Conservation (phyloP, 30 jellyfish, hydroid and myxozoan genomes). For the Chrysaora quinquecirrha region DNA sequence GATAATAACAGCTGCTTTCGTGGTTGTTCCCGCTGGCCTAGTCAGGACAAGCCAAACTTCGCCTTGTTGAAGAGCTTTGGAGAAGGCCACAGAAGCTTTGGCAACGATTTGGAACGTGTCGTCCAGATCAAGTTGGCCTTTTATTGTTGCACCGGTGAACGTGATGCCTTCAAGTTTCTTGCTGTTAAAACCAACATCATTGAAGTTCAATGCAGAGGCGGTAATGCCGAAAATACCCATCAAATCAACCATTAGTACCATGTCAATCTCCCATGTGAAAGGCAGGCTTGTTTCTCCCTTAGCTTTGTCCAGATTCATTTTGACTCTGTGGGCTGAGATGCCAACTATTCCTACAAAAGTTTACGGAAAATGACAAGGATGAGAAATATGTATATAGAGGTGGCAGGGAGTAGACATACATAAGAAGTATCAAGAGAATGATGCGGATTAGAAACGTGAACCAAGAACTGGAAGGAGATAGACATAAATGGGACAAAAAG, state of each 20-base stretch:
- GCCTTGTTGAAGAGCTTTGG: slow-evolving; percentile 20
- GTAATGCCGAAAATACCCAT: slow-evolving; percentile 43
- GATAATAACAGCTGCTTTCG: slow-evolving; percentile 26
- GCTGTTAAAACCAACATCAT: slow-evolving; percentile 17
- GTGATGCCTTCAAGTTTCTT: slow-evolving; percentile 3
- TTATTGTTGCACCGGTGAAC: slow-evolving; percentile 4
- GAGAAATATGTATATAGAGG: no score
- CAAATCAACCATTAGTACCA: slow-evolving; percentile 32
- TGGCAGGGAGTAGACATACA: no score
- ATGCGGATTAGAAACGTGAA: no score
- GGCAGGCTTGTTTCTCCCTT: slow-evolving; percentile 9
- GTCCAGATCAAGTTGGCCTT: slow-evolving; percentile 9
- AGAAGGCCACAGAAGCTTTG: slow-evolving; percentile 25
- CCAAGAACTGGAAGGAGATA: no score
- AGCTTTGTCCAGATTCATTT: slow-evolving; percentile 22
- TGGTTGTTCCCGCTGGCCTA: slow-evolving; percentile 13
- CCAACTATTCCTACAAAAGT: slow-evolving; percentile 20
- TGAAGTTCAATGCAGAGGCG: slow-evolving; percentile 3
- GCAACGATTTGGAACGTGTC: slow-evolving; percentile 37
- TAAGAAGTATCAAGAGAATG: no score
- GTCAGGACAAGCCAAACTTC: slow-evolving; percentile 22
- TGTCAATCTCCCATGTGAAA: slow-evolving; percentile 13
- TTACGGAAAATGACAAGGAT: no score
- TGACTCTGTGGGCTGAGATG: slow-evolving; percentile 8
- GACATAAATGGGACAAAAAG: background rate